Conservation (phyloP, 2,797 vertebrate species). For the Clarias pachynema region DNA sequence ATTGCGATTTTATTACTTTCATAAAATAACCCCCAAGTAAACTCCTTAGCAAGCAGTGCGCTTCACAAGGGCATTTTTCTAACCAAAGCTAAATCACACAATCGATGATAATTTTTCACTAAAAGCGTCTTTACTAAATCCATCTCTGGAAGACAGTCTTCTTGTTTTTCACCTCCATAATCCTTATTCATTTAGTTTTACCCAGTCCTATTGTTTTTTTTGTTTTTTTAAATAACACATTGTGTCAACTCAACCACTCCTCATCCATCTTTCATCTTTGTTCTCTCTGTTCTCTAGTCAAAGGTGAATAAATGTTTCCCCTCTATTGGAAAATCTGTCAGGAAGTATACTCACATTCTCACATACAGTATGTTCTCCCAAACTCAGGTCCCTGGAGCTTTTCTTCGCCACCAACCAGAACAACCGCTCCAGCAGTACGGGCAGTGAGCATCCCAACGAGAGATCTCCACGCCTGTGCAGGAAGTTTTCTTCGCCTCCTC, state of each 20-base stretch:
- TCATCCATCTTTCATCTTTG: conserved; percentile 26
- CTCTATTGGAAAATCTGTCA: not conserved
- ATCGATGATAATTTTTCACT: not conserved
- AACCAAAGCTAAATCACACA: conserved; percentile 11
- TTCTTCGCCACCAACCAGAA: conserved; percentile 95
- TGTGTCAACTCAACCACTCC: not conserved
- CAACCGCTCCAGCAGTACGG: conserved; percentile 68
- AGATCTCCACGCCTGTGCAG: conserved; percentile 93
- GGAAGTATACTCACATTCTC: conserved; percentile 9
- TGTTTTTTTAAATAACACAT: not conserved
- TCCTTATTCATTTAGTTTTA: not conserved
- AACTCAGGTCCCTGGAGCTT: conserved; percentile 88
- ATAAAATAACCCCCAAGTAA: not conserved
- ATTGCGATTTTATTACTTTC: conserved; percentile 9
- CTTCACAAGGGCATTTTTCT: not conserved
- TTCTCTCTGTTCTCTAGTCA: conserved; percentile 51
- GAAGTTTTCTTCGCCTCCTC: conserved; percentile 95
- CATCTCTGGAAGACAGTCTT: not conserved
- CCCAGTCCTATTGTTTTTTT: not conserved
- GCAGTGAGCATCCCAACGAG: conserved; percentile 82
- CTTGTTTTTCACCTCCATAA: not conserved
- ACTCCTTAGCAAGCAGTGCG: not conserved
- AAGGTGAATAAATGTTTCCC: conserved; percentile 49
- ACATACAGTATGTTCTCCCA: conserved; percentile 26
- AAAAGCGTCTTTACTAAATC: not conserved